Base-by-base conservation (phyloP, 2,888 invertebrate genomes). In the Drosophila dives region DNA sequence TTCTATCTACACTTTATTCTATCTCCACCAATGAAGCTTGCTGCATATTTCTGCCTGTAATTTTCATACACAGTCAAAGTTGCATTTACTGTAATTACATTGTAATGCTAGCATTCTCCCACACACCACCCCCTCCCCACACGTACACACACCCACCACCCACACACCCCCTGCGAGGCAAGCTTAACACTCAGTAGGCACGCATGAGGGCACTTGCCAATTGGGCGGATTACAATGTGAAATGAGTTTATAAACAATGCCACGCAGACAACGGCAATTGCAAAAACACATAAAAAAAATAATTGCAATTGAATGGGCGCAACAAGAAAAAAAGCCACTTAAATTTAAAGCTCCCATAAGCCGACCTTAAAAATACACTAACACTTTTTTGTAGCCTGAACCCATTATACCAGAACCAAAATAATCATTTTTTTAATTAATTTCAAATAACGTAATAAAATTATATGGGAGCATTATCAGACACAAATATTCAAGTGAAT, bases 221-320 rank as follows among this genome's bases (percentile, higher is more conserved):
- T 87, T 87, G 80, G 81, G 76, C 76, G 89, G 89, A 87, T 87
- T 89, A 87, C 85, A 89, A 77, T 75, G 75, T 81, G 78, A 87
- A 87, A 87, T 89, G 87, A 85, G 89, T 87, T 87, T 89, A 87
- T 87, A 87, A 87, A 89, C 87, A 85, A 89, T 74, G 75, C 71
- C 58, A 69, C 56, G 48, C 88, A 81, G 77, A 81, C 72, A 76
- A 38, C 64, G 75, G 75, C 81, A 81, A 81, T 82, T 80, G 72
- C 61, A 68, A 66, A 68, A 69, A 15, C 23, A 15, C 69, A 88
- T 77, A 89, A 81, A 89, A 89, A 87, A 87, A 87, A 87, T 87
- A 87, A 87, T 89, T 87, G 75, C 81, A 65, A 85, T 85, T 87
- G 85, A 83, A 80, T 73, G 73, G 64, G 63, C 53, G 38, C 63